These are phyloP conservation scores for Tethya wilhelma DNA, from an alignment of 37 sponge, comb jelly and placozoan species.

Conservation along the genomic window DNA sequence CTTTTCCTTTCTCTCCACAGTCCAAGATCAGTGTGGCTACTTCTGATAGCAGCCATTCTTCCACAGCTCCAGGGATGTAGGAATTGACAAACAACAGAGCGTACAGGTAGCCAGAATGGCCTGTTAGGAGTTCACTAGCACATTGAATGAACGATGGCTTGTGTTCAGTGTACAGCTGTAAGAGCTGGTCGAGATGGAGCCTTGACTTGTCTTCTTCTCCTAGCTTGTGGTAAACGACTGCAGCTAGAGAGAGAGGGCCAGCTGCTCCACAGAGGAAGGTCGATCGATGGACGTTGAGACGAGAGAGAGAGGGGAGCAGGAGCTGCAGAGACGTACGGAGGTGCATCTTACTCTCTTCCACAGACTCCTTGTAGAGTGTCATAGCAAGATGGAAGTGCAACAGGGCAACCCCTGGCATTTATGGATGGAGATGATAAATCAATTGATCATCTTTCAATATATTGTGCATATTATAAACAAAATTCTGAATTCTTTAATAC, in stretches of 20 bases:
- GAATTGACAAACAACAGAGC: constrained; percentile 78
- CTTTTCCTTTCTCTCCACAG: constrained; percentile 62
- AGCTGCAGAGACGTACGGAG: constrained; percentile 44
- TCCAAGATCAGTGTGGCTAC: constrained; percentile 56
- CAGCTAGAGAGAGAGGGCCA: constrained; percentile 83
- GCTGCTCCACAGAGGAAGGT: constrained; percentile 94
- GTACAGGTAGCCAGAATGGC: constrained; percentile 89
- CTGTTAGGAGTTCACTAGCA: constrained; percentile 91
- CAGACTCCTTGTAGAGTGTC: constrained; percentile 30
- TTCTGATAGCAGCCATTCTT: constrained; percentile 57
- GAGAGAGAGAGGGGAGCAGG: constrained; percentile 36
- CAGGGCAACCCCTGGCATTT: constrained; percentile 69
- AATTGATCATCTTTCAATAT: background rate
- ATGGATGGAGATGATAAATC: background rate
- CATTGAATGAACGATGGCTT: constrained; percentile 2
- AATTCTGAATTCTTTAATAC: background rate
- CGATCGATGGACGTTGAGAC: constrained; percentile 27
- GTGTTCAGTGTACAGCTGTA: background rate
- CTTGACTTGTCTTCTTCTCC: constrained; percentile 1
- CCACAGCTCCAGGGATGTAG: constrained; percentile 63
- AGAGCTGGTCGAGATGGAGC: background rate
- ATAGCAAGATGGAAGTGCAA: constrained; percentile 77
- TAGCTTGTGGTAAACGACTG: constrained; percentile 60
- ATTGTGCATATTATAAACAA: background rate
- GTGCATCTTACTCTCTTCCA: background rate